Conservation (phyloP, 2,113 vertebrate species). For the Cacatua alba region DNA sequence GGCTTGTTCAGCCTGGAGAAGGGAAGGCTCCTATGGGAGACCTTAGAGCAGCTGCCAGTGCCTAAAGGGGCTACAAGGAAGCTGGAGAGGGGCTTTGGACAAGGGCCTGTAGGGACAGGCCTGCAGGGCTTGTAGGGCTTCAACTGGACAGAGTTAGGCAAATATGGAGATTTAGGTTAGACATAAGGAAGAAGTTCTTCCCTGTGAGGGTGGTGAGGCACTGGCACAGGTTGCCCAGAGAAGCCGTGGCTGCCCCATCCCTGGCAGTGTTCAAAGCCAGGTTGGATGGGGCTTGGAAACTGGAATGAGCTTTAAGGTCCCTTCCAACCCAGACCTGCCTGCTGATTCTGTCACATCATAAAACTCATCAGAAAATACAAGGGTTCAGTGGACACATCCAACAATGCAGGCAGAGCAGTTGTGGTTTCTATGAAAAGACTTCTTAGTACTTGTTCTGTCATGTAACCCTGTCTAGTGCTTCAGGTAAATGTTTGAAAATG, state of each 20-base stretch:
- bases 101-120: no score
- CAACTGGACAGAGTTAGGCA: no score
- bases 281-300: not conserved
- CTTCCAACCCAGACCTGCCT: not conserved
- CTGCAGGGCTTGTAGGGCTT: no score
- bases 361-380: not conserved
- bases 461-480: not conserved
- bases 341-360: not conserved
- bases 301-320: not conserved
- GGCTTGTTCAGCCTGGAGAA: not conserved
- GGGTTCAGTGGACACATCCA: not conserved
- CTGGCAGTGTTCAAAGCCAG: not conserved
- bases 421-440: not conserved
- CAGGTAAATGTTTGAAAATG: conserved; percentile 3
- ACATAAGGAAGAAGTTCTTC: no score
- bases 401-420: not conserved
- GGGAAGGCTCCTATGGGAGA: no score
- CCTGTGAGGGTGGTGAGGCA: no score
- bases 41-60: no score
- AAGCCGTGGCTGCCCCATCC: no score
- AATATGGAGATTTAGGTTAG: no score
- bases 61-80: no score
- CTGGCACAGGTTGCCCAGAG: no score
- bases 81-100: no score
- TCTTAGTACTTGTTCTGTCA: not conserved